Base-by-base conservation (phyloP, 1,140 invertebrate genomes). In the Drosophila prosaltans region DNA sequence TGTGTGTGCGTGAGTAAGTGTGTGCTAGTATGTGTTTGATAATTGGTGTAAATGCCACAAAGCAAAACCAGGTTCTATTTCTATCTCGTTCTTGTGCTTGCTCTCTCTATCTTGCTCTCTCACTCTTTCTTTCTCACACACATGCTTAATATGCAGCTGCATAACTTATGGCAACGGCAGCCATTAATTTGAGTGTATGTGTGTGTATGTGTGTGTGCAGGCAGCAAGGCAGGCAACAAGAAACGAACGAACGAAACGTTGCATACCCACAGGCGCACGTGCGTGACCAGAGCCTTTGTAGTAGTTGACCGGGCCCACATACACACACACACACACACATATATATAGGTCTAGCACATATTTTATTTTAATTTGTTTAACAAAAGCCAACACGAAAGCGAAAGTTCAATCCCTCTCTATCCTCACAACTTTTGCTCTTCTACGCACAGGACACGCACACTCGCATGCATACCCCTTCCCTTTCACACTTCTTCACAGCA, bases 291-390 rank as follows among this genome's bases (percentile, higher is more conserved):
- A 26, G 43, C 43, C 45, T 30, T 7, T 16, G 9, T 43, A 48
- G 61, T 43, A 48, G 36, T 54, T 51, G 43, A 70, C 58, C 51
- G 8, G 24, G 45, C 45, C 45, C 26, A 51, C 21, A 16, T 21
- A 48, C 41, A 21, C 36, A 30, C 16, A 40, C 30, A 43, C 24
- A 41, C 6, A 36, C 32, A 36, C 32, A 36, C 0, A 48, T 43
- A 40, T 39, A 36, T 36, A 36, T 36, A 36, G 32, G 3, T 41
- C 10, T 48, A 39, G 43, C 21, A 81, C 74, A 81, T 74, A 88
- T 88, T 88, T 88, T 88, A 89, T 88, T 88, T 88, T 89, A 88
- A 88, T 88, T 88, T 88, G 83, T 77, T 80, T 67, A 77, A 78
- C 78, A 85, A 85, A 79, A 74, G 71, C 51, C 51, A 67, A 57